A percentile compares a stretch with the other conserved stretches of the same genome.
These are phyloP conservation scores for Cassiopea xamachana DNA, from an alignment of 30 jellyfish, hydroid and myxozoan species.

Conservation along the genomic window DNA sequence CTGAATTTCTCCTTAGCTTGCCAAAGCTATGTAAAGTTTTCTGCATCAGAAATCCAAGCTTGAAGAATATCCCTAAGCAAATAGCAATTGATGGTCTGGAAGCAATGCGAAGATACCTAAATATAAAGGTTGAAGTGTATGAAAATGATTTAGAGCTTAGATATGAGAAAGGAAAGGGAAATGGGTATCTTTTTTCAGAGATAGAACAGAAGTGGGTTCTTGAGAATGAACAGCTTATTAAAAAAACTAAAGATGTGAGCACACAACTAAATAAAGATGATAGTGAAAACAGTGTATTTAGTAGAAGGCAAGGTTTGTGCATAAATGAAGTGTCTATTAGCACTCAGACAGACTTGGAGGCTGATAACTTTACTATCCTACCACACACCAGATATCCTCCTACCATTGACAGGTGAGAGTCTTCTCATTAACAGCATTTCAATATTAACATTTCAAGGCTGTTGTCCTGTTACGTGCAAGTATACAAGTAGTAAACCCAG, in stretches of 20 bases:
- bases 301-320: neutral
- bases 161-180: neutral
- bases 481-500: too few species aligned
- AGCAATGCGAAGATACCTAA: conserved; percentile 67
- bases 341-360: conserved; percentile 47
- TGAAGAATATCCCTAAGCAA: conserved; percentile 59
- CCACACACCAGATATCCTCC: neutral
- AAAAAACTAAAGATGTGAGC: conserved; percentile 58
- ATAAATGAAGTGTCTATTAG: conserved; percentile 6
- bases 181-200: conserved; percentile 11
- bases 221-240: conserved; percentile 25
- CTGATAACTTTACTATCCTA: neutral
- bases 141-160: conserved; percentile 23
- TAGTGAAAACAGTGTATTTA: neutral
- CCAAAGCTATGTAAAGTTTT: conserved; percentile 63
- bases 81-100: conserved; percentile 68
- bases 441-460: too few species aligned
- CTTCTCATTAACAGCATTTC: neutral
- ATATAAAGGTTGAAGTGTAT: conserved; percentile 51
- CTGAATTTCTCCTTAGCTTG: conserved; percentile 54
- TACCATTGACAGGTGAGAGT: neutral
- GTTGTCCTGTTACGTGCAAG: too few species aligned
- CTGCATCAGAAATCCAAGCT: conserved; percentile 52
- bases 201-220: conserved; percentile 46
- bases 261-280: conserved; percentile 42